A percentile compares a stretch with the other conserved stretches of the same genome.
Conservation (phyloP, 1,140 invertebrate genomes). For the Sweltsa coloradensis region DNA sequence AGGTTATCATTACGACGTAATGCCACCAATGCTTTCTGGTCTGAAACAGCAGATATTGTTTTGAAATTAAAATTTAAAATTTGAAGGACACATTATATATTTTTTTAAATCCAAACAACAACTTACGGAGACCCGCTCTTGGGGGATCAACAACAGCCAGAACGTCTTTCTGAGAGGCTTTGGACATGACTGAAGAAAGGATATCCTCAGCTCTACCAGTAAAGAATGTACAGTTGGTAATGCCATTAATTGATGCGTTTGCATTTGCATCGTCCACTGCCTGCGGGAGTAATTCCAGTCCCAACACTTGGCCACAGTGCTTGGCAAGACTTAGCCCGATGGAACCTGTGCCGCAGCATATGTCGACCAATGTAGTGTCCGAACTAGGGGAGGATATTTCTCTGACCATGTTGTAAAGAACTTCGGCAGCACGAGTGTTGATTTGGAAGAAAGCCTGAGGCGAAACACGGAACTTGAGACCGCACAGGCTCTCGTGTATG, state of each 20-base stretch:
- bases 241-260: conserved; percentile 72
- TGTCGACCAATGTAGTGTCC: conserved; percentile 73
- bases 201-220: conserved; percentile 85
- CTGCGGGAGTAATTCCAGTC: conserved; percentile 75
- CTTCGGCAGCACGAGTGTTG: conserved; percentile 76
- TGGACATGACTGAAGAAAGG: conserved; percentile 53
- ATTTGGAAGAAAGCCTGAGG: conserved; percentile 89
- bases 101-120: background rate
- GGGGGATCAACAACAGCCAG: conserved; percentile 96
- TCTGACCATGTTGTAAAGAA: conserved; percentile 73
- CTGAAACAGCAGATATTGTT: too few species aligned
- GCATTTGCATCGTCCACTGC: conserved; percentile 82
- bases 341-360: conserved; percentile 96
- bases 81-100: background rate
- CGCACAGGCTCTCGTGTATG: conserved; percentile 72
- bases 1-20: conserved; percentile 63
- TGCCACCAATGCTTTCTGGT: conserved; percentile 64
- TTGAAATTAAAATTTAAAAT: background rate
- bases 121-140: conserved; percentile 76
- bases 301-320: conserved; percentile 73
- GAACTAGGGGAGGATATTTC: conserved; percentile 52
- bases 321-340: conserved; percentile 86
- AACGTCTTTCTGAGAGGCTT: conserved; percentile 45
- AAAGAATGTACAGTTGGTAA: conserved; percentile 78
- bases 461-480: conserved; percentile 79